Percentiles rank a stretch among this genome's conserved stretches.
Evolutionary conservation across 2,797 vertebrate genomes (phyloP).

Genomic region (Heterohyrax brucei): DNA sequence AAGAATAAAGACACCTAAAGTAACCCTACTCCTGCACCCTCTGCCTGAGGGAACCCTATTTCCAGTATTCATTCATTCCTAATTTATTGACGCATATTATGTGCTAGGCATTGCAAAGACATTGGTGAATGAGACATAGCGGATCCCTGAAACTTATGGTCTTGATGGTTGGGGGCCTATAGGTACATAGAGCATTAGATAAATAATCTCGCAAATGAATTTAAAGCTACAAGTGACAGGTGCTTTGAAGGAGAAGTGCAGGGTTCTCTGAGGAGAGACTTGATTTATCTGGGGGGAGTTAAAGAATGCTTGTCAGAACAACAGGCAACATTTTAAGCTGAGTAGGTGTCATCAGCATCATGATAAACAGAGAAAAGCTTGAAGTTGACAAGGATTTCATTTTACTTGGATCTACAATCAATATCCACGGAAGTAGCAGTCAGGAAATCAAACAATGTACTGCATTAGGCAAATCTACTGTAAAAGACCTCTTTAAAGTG

Average conservation of each 20-base stretch:
- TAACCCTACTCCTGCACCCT: not conserved
- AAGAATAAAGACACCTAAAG: not conserved
- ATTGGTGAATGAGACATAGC: not conserved
- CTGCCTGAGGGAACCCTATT: not conserved
- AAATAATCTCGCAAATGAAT: slow-evolving; percentile 48
- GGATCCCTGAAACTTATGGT: slow-evolving; percentile 37
- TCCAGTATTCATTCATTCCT: slow-evolving; percentile 27
- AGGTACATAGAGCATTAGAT: slow-evolving; percentile 21
- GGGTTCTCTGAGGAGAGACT: slow-evolving; percentile 26
- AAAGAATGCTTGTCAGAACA: not conserved
- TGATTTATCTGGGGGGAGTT: slow-evolving; percentile 50
- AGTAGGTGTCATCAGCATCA: not conserved
- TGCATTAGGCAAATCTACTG: too few species aligned
- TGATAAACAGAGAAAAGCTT: too few species aligned
- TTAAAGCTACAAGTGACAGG: slow-evolving; percentile 50
- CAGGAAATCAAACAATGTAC: too few species aligned
- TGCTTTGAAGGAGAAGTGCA: not conserved
- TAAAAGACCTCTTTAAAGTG: too few species aligned
- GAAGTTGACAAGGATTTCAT: too few species aligned
- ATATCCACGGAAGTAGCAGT: too few species aligned
- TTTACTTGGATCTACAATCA: too few species aligned
- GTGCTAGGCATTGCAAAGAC: not conserved
- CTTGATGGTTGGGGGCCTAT: not conserved
- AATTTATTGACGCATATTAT: not conserved
- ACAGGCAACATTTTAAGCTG: not conserved